Base-by-base conservation (phyloP, 2,888 invertebrate genomes). In the Pristionchus fissidentatus region DNA sequence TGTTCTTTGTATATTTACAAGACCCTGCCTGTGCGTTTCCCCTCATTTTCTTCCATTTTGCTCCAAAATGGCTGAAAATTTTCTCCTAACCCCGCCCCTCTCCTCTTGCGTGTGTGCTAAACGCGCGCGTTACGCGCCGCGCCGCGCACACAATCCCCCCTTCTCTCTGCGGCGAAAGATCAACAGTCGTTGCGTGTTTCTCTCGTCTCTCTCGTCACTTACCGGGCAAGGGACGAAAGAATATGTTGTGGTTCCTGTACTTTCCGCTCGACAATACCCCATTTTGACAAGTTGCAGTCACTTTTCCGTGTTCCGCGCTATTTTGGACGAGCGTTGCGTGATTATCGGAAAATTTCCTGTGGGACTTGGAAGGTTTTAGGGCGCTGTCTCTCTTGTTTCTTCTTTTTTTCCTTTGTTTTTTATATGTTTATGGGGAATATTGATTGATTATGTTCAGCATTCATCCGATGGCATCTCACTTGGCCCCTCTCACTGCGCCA, bases 401-500 rank as follows among this genome's bases (percentile, higher is more conserved):
- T 49, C 49, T 19, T 49, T 49, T 49, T 49, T 49, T 49, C 49
- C 49, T 19, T 19, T 19, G 49, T 49, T 49, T 15, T 43, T 26
- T 10, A 22, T 43, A 41, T 70, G 26, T 10, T 26, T 41, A 13
- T 46, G 46, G 46, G 15, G 3, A 32, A 4, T n/a, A 73, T 43
- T 43, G 3, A 70, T 41, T 38, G 38, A 75, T 75, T 1, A 55
- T n/a, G 85, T 88, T 70, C 83, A 91, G 91, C 90, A 90, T 83
- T 84, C 87, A 22, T 85, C 78, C 60, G 84, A 87, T 3, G 84
- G 85, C 2, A 85, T 85, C 10, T 79, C 85, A 15, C 83, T 89
- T 78, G 87, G 86, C 10, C 90, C 90, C 0, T 86, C 89, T 3
- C 88, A 88, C 83, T 91, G 91, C 62, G 85, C 89, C 3, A 32